Conservation (phyloP, 2,888 invertebrate genomes). For the Pandemis corylana region DNA sequence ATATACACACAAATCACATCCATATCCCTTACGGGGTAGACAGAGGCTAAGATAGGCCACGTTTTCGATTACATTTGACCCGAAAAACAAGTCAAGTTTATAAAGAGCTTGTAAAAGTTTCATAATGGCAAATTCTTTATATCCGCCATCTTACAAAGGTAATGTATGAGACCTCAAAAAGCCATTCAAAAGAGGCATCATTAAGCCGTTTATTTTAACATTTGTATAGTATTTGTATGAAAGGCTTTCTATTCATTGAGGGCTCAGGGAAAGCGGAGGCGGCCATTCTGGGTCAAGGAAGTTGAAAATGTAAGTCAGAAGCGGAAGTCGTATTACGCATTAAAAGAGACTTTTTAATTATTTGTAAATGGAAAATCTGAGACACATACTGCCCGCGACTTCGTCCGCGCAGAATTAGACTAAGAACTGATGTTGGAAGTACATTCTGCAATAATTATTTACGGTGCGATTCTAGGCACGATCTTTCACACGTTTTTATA, state of each 20-base stretch:
- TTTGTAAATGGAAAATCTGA: no score
- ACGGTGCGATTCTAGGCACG: no score
- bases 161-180: constrained; percentile 3
- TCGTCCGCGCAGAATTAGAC: no score
- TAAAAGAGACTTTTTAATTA: not conserved
- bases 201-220: constrained; percentile 13
- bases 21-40: no score
- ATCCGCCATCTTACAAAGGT: not conserved
- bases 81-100: no score
- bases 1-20: no score
- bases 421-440: no score
- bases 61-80: no score
- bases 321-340: not conserved
- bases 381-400: no score
- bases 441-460: no score
- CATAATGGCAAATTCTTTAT: not conserved
- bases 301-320: not conserved
- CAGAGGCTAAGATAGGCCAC: no score
- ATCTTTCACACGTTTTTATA: no score
- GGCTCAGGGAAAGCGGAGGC: not conserved
- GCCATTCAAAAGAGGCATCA: constrained; percentile 4
- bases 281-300: not conserved
- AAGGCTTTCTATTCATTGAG: constrained; percentile 2
- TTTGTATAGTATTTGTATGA: constrained; percentile 10
- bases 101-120: not conserved